Conservation (phyloP, 2,888 invertebrate genomes). For the Epistrophella euchroma region DNA sequence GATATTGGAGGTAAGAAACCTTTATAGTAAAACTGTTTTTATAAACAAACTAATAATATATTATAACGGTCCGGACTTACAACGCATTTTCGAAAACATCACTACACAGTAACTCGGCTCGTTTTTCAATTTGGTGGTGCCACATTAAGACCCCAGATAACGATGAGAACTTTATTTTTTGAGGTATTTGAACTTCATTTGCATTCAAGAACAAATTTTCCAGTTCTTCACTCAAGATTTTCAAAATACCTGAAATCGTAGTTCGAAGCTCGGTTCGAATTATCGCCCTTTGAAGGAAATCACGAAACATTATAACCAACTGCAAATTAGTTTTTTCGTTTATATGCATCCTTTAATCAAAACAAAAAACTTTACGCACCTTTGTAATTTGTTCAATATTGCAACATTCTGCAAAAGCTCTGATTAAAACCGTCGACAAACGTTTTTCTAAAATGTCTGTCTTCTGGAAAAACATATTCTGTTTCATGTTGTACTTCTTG, state of each 20-base stretch:
- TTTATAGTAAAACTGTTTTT: background rate
- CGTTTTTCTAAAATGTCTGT: slow-evolving; percentile 84
- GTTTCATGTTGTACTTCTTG: slow-evolving; percentile 85
- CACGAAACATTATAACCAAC: slow-evolving; percentile 84
- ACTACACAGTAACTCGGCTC: slow-evolving; percentile 22
- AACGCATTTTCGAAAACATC: slow-evolving; percentile 78
- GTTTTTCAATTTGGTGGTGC: slow-evolving; percentile 85
- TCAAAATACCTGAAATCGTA: slow-evolving; percentile 84
- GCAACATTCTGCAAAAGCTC: slow-evolving; percentile 86
- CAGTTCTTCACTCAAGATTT: slow-evolving; percentile 82
- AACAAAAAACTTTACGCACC: slow-evolving; percentile 80
- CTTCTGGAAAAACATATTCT: slow-evolving; percentile 83
- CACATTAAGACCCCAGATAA: slow-evolving; percentile 90
- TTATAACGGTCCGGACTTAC: background rate
- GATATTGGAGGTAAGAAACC: slow-evolving; percentile 77
- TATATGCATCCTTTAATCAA: background rate
- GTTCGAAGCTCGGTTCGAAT: slow-evolving; percentile 85
- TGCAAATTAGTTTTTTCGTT: slow-evolving; percentile 49
- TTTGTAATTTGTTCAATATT: slow-evolving; percentile 86
- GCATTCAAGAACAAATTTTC: slow-evolving; percentile 77
- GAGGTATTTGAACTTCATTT: slow-evolving; percentile 76
- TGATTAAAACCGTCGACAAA: slow-evolving; percentile 86
- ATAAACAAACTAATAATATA: background rate
- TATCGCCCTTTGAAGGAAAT: slow-evolving; percentile 85
- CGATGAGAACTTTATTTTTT: slow-evolving; percentile 86